phyloP scores from a whole-genome alignment of 2,113 vertebrate genomes.

The Dendrocopos noguchii region DNA sequence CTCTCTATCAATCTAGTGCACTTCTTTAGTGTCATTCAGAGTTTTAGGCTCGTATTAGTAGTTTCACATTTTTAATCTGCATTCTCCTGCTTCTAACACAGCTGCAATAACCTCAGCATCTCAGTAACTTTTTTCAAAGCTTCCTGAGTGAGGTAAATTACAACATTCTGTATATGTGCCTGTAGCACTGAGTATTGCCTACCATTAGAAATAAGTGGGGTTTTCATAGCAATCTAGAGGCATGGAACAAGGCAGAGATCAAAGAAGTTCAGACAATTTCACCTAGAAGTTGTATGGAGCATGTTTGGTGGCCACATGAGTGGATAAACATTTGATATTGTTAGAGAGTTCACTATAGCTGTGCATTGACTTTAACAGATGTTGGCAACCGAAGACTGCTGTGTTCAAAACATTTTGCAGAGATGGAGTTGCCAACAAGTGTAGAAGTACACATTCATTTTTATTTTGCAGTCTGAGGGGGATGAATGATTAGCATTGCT shows the following conservation, averaged over 20 bases:
- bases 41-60: not conserved
- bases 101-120: not conserved
- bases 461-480: not conserved
- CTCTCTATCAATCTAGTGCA: not conserved
- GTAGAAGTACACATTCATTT: not conserved
- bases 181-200: not conserved
- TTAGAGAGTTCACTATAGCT: not conserved
- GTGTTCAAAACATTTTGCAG: not conserved
- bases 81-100: not conserved
- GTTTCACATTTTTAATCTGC: not conserved
- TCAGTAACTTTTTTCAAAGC: not conserved
- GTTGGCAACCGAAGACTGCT: not conserved
- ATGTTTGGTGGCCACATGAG: not conserved
- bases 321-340: not conserved
- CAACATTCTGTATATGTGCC: not conserved
- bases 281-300: not conserved
- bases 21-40: not conserved
- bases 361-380: not conserved
- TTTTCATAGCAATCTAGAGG: not conserved
- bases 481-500: not conserved
- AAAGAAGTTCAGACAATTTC: not conserved
- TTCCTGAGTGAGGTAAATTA: not conserved
- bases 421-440: not conserved
- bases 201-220: fast-evolving
- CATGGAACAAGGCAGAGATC: not conserved